phyloP scores from a whole-genome alignment of 2,113 vertebrate genomes.

The Pituophis catenifer region DNA sequence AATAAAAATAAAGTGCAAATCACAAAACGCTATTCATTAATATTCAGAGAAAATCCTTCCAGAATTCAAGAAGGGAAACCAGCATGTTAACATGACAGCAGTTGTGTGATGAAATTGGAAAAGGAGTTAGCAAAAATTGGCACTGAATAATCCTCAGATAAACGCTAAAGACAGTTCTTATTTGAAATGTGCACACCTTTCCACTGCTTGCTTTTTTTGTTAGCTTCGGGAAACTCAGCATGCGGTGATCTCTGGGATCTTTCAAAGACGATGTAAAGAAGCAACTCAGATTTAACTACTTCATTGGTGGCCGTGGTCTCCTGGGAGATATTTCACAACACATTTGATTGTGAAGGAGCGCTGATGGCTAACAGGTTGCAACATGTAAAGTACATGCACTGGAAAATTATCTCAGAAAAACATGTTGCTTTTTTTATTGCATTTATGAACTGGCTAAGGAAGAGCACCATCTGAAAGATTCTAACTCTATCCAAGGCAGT shows the following conservation, averaged over 20 bases:
- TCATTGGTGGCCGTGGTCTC: background rate
- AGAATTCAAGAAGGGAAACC: conserved; percentile 35
- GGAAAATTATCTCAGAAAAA: conserved; percentile 41
- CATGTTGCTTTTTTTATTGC: conserved; percentile 15
- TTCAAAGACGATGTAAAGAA: conserved; percentile 53
- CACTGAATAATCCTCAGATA: background rate
- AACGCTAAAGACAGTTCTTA: conserved; percentile 32
- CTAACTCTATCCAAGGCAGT: conserved; percentile 9
- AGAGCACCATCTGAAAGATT: conserved; percentile 10
- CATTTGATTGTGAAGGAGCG: accelerated
- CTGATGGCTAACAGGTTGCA: conserved; percentile 34
- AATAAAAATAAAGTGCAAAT: conserved; percentile 61
- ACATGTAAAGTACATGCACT: background rate
- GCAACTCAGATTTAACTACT: conserved; percentile 42
- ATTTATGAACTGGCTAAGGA: conserved; percentile 21
- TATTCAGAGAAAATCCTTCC: conserved; percentile 18
- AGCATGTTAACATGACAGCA: conserved; percentile 39
- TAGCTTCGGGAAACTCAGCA: conserved; percentile 31
- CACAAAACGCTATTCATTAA: conserved; percentile 39
- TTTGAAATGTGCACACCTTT: conserved; percentile 34
- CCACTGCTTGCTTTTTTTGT: conserved; percentile 33
- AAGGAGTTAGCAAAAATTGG: conserved; percentile 31
- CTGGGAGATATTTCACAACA: background rate
- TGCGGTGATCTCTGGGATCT: conserved; percentile 56
- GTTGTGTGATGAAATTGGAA: conserved; percentile 25